Percentiles rank a stretch among this genome's conserved stretches.
Conservation (phyloP, 2,888 invertebrate genomes). For the Philereme vetulata region DNA sequence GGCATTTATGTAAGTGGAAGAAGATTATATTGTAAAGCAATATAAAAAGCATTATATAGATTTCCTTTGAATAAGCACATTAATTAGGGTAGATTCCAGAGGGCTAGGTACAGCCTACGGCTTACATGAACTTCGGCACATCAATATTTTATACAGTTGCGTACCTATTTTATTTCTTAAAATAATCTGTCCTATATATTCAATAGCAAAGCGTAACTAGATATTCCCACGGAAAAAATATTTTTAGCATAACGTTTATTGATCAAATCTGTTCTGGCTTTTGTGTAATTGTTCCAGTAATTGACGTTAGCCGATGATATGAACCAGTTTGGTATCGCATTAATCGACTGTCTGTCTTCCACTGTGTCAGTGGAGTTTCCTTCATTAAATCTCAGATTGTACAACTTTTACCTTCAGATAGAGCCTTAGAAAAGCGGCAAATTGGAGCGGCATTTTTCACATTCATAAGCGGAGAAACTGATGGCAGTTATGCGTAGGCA, state of each 20-base stretch:
- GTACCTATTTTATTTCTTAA: too few species aligned
- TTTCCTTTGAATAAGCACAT: background rate
- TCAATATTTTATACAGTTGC: too few species aligned
- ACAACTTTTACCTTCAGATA: conserved; percentile 34
- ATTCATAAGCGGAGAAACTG: background rate
- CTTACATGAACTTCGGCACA: too few species aligned
- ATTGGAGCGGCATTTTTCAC: conserved; percentile 17
- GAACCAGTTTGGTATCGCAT: conserved; percentile 52
- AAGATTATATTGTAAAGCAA: too few species aligned
- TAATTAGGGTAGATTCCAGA: too few species aligned
- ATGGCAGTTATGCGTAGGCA: background rate
- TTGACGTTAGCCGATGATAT: conserved; percentile 58
- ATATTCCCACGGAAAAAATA: too few species aligned
- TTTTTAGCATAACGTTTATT: background rate
- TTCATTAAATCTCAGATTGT: conserved; percentile 45
- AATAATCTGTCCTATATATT: too few species aligned
- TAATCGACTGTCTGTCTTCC: conserved; percentile 49
- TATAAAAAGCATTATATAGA: background rate
- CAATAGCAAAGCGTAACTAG: too few species aligned
- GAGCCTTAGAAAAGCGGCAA: conserved; percentile 20
- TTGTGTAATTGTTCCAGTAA: conserved; percentile 52
- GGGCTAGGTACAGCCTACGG: too few species aligned
- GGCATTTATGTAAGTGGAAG: background rate
- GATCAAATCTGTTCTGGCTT: conserved; percentile 8
- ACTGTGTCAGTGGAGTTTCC: conserved; percentile 47